phyloP scores from a whole-genome alignment of 35 echinoderm and acorn worm species.

The Hemicentrotus pulcherrimus region DNA sequence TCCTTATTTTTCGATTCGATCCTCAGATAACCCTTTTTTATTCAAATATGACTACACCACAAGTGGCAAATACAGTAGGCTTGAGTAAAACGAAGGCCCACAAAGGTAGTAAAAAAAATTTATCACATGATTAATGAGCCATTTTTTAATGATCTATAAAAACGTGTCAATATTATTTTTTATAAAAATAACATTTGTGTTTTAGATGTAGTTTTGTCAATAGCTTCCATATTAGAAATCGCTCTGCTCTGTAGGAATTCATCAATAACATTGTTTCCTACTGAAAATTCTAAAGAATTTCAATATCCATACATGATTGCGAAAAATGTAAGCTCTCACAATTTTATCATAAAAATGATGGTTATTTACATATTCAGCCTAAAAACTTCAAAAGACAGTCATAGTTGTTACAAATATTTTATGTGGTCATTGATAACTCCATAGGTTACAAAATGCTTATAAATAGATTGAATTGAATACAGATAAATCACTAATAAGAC shows the following conservation, averaged over 20 bases:
- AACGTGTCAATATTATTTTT: background rate
- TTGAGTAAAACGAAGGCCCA: background rate
- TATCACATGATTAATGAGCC: background rate
- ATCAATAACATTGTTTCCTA: background rate
- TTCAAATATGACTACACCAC: constrained; percentile 21
- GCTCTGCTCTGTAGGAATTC: too few relatives aligned
- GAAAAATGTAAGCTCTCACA: background rate
- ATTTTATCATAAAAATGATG: background rate
- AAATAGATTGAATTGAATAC: constrained; percentile 20
- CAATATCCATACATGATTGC: background rate
- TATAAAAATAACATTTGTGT: background rate
- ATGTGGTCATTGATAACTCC: background rate
- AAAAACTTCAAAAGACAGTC: background rate
- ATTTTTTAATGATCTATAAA: background rate
- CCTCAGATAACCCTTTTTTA: constrained; percentile 28
- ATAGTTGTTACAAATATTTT: background rate
- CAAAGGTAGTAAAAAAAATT: background rate
- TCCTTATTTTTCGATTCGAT: background rate
- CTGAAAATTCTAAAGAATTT: background rate
- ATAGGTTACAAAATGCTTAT: background rate
- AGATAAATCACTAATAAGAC: background rate
- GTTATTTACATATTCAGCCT: constrained; percentile 12
- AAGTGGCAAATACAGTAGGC: background rate
- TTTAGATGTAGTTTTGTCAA: background rate
- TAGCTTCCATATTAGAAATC: too few relatives aligned